A percentile compares a stretch with the other conserved stretches of the same genome.
Evolutionary conservation across 2,888 invertebrate species (phyloP).

Genomic region (Tetrapedia diversipes): DNA sequence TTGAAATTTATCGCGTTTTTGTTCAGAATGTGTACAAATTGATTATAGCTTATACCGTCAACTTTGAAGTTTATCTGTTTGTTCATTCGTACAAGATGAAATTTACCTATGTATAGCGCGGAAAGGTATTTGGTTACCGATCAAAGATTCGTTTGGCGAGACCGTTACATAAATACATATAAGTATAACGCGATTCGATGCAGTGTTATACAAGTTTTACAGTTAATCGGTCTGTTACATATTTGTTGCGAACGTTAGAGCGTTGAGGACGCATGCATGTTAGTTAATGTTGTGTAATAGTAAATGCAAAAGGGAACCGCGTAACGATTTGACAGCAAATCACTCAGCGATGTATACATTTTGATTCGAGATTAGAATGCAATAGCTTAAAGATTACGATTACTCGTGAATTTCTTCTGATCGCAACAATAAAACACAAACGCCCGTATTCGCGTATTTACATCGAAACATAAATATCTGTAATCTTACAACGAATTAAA

Average conservation of each 20-base stretch:
- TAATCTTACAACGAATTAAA: neutral
- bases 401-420: neutral
- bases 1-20: too few relatives aligned
- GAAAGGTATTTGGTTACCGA: neutral
- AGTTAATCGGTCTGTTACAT: neutral
- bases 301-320: too few relatives aligned
- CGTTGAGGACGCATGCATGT: neutral
- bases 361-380: slow-evolving; percentile 1
- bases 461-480: neutral
- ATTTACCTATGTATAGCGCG: neutral
- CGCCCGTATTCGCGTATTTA: neutral
- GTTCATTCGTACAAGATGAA: too few relatives aligned
- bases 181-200: too few relatives aligned
- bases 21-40: too few relatives aligned
- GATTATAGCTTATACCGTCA: too few relatives aligned
- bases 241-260: neutral
- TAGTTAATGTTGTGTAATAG: too few relatives aligned
- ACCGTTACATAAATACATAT: too few relatives aligned
- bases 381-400: neutral
- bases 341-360: too few relatives aligned
- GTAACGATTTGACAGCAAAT: neutral
- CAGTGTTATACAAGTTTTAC: too few relatives aligned
- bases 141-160: neutral
- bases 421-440: neutral
- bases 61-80: neutral